Evolutionary conservation across 2,888 invertebrate species (phyloP).

Genomic region (Barypeithes pellucidus): DNA sequence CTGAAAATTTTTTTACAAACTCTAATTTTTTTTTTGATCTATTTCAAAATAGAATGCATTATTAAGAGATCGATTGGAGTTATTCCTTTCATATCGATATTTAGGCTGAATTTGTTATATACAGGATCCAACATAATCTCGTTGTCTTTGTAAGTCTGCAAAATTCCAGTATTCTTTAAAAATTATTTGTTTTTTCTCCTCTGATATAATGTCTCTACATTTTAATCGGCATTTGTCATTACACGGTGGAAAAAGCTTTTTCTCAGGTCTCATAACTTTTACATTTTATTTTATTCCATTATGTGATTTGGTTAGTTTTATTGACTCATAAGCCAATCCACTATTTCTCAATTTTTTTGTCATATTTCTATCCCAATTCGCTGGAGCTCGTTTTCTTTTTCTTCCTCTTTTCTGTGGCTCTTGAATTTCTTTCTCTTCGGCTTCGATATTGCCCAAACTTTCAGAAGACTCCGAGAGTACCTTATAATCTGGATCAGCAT

Average conservation of each 20-base stretch:
- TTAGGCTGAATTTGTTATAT: constrained; percentile 35
- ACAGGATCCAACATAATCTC: constrained; percentile 38
- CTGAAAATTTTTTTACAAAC: constrained; percentile 30
- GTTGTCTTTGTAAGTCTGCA: constrained; percentile 38
- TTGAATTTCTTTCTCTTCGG: too few species aligned
- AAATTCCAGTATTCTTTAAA: constrained; percentile 47
- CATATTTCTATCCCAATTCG: too few species aligned
- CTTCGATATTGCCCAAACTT: too few species aligned
- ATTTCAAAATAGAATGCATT: constrained; percentile 18
- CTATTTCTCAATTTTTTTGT: constrained; percentile 33
- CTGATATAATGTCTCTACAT: constrained; percentile 40
- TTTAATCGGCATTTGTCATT: constrained; percentile 41
- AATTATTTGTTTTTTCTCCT: constrained; percentile 38
- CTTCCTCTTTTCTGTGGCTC: too few species aligned
- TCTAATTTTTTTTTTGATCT: constrained; percentile 7
- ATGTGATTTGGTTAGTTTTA: constrained; percentile 27
- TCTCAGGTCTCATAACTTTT: constrained; percentile 28
- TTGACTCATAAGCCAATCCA: constrained; percentile 34
- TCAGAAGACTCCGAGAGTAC: too few species aligned
- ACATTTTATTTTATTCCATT: constrained; percentile 23
- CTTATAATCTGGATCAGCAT: too few species aligned
- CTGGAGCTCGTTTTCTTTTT: too few species aligned
- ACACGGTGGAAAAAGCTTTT: constrained; percentile 32
- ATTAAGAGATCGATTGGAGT: constrained; percentile 12
- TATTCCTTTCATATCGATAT: constrained; percentile 19